Evolutionary conservation across 2,113 vertebrate species (phyloP).

Genomic region (Spilogale gracilis): DNA sequence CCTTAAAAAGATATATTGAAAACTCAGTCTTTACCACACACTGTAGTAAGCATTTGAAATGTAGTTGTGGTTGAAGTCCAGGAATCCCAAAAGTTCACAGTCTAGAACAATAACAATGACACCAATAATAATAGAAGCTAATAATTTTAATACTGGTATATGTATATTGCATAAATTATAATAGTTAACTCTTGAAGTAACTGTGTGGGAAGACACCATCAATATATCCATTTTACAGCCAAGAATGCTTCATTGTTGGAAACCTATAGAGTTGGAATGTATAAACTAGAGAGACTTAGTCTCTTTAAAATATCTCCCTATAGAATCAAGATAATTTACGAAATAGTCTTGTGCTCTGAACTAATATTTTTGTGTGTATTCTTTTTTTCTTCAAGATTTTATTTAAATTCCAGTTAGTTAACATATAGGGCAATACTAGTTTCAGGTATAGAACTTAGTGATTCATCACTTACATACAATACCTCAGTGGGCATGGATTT

Average conservation of each 20-base stretch:
- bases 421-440: background rate
- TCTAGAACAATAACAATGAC: background rate
- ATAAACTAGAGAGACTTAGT: background rate
- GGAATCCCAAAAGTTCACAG: background rate
- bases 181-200: background rate
- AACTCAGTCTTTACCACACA: background rate
- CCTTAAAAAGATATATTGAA: background rate
- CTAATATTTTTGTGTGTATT: background rate
- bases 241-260: background rate
- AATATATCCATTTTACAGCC: background rate
- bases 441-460: background rate
- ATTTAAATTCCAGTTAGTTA: background rate
- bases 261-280: background rate
- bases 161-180: background rate
- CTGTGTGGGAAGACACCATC: background rate
- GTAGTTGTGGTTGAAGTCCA: background rate
- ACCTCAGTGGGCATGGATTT: background rate
- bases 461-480: background rate
- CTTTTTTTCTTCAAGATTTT: background rate
- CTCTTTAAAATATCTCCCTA: background rate
- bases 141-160: background rate
- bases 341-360: background rate
- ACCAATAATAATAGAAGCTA: background rate
- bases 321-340: background rate
- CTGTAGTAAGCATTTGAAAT: background rate